Evolutionary conservation across 2,888 invertebrate species (phyloP), one percentile per base, ranked within the genome.

Genomic region (Blera fallax): DNA sequence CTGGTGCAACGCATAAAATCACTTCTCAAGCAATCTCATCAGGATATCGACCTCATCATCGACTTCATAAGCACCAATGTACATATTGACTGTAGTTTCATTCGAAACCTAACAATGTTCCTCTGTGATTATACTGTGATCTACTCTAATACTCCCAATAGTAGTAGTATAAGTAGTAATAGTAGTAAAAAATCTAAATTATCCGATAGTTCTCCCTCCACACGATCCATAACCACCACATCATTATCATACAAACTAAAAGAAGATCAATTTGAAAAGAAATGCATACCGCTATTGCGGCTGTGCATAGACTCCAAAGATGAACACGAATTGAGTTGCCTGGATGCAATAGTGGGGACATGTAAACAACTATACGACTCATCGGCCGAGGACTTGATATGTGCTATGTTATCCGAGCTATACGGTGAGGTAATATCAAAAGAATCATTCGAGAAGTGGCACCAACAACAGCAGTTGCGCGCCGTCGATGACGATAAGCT

Each of bases 21-120:
- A 76, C 87, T 91, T 73, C 79, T 91, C 64, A 88, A 87, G 7
- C 72, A 88, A 64, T 88, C 88, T 56, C 89, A 79, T 67, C 88
- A 87, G 14, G 88, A 67, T 48, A 69, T 90, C 54, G 90, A 91
- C 84, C 88, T 90, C 87, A 91, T 91, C 67, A 91, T 91, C 62
- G 91, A 91, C 65, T 91, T 91, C 76, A 91, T 91, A 7, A 90
- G 88, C 72, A 91, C 91, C 14, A 91, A 91, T 89, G 91, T 91
- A 87, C 84, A 89, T 88, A 90, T 90, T 74, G 90, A 90, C 79
- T 88, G 82, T 50, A 88, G 87, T 72, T 91, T 91, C 85, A 89
- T 91, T 77, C 88, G 89, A 60, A 89, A 89, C 40, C 87, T 91
- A 62, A 90, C 91, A 48, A 90, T 89, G 88, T 91, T 89, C 72